Percentiles rank a stretch among this genome's conserved stretches.
Conservation (phyloP, 2,797 vertebrate species). For the Pantherophis alleghaniensis region DNA sequence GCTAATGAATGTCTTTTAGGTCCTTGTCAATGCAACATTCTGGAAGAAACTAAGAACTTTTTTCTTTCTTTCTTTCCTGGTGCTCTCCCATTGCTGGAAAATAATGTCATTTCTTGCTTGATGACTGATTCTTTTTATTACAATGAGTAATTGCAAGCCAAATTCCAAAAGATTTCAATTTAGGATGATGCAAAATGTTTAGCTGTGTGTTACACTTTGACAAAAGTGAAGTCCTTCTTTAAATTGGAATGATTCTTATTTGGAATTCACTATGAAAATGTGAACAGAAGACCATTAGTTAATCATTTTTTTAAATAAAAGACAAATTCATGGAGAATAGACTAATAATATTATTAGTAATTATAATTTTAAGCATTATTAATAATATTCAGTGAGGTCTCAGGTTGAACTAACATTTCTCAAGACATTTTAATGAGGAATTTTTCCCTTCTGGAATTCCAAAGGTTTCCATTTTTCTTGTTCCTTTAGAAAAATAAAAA, state of each 20-base stretch:
- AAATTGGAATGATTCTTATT: neutral
- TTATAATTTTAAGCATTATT: neutral
- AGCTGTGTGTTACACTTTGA: neutral
- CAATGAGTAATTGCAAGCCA: neutral
- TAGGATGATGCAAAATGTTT: neutral
- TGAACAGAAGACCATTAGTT: neutral
- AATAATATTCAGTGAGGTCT: neutral
- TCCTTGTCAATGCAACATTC: neutral
- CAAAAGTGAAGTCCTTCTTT: neutral
- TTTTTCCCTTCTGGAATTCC: neutral
- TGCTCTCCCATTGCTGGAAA: neutral
- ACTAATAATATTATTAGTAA: neutral
- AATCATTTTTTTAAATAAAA: neutral
- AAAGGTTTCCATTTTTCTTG: neutral
- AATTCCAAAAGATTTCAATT: neutral
- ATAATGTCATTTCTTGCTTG: neutral
- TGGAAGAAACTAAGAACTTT: neutral
- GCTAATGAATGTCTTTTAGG: conserved; percentile 10
- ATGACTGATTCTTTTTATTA: neutral
- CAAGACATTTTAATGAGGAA: neutral
- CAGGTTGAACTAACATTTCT: neutral
- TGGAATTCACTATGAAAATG: neutral
- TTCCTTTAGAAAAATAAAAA: neutral
- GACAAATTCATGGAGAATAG: neutral
- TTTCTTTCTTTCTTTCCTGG: too few relatives aligned